Conservation (phyloP, 1,140 invertebrate species). For the Adelges cooleyi region DNA sequence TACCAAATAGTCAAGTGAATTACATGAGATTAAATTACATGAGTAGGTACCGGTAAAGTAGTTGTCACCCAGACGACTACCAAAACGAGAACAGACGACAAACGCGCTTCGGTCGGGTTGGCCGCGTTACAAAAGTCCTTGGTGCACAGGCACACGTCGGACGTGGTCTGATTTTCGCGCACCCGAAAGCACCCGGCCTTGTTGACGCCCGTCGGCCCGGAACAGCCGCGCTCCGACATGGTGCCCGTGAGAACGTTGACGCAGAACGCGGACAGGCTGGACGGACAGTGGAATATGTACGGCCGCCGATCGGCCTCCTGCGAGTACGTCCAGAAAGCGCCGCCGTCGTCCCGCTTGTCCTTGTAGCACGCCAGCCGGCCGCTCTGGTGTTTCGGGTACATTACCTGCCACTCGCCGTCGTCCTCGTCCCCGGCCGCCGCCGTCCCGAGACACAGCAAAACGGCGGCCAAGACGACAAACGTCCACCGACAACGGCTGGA, state of each 20-base stretch:
- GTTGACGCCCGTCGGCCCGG: conserved; percentile 9
- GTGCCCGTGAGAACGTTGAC: not conserved
- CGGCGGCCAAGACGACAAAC: too few species aligned
- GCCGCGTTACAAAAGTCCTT: not conserved
- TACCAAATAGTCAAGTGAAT: too few species aligned
- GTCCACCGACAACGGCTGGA: too few species aligned
- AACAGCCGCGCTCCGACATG: conserved; percentile 4
- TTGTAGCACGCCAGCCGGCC: conserved; percentile 6
- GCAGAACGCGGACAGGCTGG: conserved; percentile 20
- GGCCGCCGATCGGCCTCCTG: not conserved
- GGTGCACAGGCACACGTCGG: conserved; percentile 13
- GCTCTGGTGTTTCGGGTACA: not conserved
- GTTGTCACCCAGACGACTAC: too few species aligned
- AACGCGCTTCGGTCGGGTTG: too few species aligned
- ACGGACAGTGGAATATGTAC: conserved; percentile 20
- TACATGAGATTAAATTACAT: too few species aligned
- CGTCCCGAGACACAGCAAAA: too few species aligned
- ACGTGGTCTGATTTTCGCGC: not conserved
- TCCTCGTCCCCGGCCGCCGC: not conserved
- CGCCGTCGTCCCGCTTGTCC: not conserved
- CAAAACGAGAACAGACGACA: too few species aligned
- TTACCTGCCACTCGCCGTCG: not conserved
- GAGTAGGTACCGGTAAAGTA: too few species aligned
- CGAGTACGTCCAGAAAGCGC: conserved; percentile 21
- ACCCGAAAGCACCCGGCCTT: conserved; percentile 11